Evolutionary conservation across 2,888 invertebrate genomes (phyloP), one percentile per base, ranked within the genome.

Genomic region (Gymnosoma rotundatum): DNA sequence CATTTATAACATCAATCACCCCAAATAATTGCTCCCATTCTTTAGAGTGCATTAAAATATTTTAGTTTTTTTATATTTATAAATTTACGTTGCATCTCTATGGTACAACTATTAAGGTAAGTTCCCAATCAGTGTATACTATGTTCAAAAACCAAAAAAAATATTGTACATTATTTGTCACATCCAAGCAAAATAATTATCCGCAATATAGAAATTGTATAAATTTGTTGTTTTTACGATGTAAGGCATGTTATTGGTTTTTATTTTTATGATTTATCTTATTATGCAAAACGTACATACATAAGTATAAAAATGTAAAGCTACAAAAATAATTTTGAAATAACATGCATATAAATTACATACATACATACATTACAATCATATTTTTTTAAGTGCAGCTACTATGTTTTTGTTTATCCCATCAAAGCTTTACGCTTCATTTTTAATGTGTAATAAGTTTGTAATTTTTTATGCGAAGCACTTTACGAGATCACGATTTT

Each of bases 1-100:
- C 60, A 82, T 75, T 85, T 82, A 75, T 76, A 69, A 76, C 67
- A 42, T 42, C 83, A 76, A 67, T 48, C 78, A 84, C 81, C 78
- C 83, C 83, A 72, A 80, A 50, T 45, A 50, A 63, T 42, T 61
- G 63, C 74, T 76, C 72, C 70, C 64, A 64, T 73, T 72, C 36
- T 32, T 54, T 48, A 69, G 67, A 52, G 25, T 25, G 75, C 36
- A 36, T 50, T 60, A 64, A 45, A 58, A 32, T 32, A 32, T 32
- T 8, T 32, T 5, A 32, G 32, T 32, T 32, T 32, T 32, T 32
- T 32, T 32, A 5, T 5, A 5, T 32, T 32, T 32, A 32, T 32
- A 32, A 32, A 32, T 32, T 32, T 7, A 32, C 8, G 32, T 32
- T 32, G 6, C 6, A 32, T 32, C 3, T 8, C 6, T 32, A 25